These are phyloP conservation scores for Adelges cooleyi DNA, from an alignment of 1,140 invertebrate genomes.

Conservation along the genomic window DNA sequence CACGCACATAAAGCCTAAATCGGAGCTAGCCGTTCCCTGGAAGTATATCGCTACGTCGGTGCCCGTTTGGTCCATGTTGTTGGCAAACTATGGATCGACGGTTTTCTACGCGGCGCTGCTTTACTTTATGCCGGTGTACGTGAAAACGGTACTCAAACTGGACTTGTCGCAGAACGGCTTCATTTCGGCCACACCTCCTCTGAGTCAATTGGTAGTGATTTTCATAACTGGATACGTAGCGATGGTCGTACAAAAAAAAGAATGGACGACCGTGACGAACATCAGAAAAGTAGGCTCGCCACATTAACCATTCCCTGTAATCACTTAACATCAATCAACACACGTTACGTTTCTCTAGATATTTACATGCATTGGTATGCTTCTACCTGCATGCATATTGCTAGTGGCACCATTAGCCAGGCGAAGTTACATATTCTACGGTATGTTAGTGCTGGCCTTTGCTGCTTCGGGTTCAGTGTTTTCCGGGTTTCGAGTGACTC, in stretches of 20 bases:
- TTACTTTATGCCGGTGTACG: not conserved
- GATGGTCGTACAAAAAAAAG: not conserved
- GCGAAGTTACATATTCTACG: not conserved
- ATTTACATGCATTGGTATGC: not conserved
- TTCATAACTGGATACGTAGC: not conserved
- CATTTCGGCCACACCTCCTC: not conserved
- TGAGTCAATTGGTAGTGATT: not conserved
- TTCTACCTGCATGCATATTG: not conserved
- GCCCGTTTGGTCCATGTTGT: not conserved
- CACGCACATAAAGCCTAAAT: not conserved
- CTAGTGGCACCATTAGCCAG: not conserved
- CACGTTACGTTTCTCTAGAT: too few relatives aligned
- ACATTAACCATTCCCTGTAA: too few relatives aligned
- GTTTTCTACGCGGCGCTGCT: not conserved
- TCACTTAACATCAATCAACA: too few relatives aligned
- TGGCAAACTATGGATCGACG: constrained; percentile 10
- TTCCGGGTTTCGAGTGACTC: constrained; percentile 10
- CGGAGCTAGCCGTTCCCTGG: not conserved
- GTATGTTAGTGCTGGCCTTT: not conserved
- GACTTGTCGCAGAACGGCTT: not conserved
- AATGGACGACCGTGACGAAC: not conserved
- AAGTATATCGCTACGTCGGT: not conserved
- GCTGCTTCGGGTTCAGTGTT: not conserved
- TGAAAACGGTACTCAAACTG: not conserved
- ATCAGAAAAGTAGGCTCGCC: constrained; percentile 14